These are phyloP conservation scores for Chascanopsetta lugubris DNA, from an alignment of 2,113 vertebrate species.

Conservation along the genomic window DNA sequence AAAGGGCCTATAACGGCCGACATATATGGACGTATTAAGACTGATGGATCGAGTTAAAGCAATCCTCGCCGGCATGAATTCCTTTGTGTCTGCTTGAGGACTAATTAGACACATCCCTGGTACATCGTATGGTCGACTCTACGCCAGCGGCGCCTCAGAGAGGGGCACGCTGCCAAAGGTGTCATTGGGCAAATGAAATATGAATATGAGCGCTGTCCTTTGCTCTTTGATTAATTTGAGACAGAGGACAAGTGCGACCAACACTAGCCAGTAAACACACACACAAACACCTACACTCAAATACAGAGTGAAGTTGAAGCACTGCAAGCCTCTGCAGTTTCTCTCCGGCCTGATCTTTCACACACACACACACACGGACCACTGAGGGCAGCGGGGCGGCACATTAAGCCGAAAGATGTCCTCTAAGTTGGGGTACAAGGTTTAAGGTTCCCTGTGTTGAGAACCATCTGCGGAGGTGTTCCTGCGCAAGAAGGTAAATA, in stretches of 20 bases:
- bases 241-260: slow-evolving; percentile 48
- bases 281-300: not conserved
- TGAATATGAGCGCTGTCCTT: slow-evolving; percentile 60
- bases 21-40: slow-evolving; percentile 21
- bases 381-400: slow-evolving; percentile 11
- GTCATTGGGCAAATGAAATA: slow-evolving; percentile 65
- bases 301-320: not conserved
- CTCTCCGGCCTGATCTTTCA: slow-evolving; percentile 4
- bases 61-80: slow-evolving; percentile 45
- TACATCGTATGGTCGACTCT: slow-evolving; percentile 59
- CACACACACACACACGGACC: slow-evolving; percentile 2
- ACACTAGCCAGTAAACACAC: slow-evolving; percentile 6
- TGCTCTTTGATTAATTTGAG: slow-evolving; percentile 61
- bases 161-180: slow-evolving; percentile 51
- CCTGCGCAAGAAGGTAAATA: not conserved
- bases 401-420: slow-evolving; percentile 20
- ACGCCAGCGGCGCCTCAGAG: slow-evolving; percentile 39
- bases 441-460: slow-evolving; percentile 24
- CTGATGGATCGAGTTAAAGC: slow-evolving; percentile 40
- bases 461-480: slow-evolving; percentile 29
- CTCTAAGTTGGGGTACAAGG: slow-evolving; percentile 40
- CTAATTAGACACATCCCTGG: slow-evolving; percentile 57
- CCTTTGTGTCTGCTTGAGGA: slow-evolving; percentile 58
- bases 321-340: slow-evolving; percentile 34
- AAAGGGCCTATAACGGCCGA: not conserved